A percentile compares a stretch with the other conserved stretches of the same genome.
These are phyloP conservation scores for human (Homo sapiens) DNA, from an alignment of 2,113 vertebrate species.

Conservation along the genomic window DNA sequence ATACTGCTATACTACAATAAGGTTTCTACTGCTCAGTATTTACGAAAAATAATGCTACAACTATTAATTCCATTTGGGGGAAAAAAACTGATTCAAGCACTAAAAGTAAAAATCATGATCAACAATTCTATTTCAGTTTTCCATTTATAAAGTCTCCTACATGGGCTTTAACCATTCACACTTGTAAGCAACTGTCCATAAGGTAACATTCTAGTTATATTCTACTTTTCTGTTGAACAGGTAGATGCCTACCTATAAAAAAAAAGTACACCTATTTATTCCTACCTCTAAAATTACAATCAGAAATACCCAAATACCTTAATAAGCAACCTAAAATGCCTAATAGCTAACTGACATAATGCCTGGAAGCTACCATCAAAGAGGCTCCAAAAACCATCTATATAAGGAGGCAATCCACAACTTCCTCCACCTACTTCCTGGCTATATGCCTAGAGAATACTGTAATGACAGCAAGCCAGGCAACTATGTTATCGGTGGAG, in stretches of 20 bases:
- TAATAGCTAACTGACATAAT: constrained; percentile 43
- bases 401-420: constrained; percentile 53
- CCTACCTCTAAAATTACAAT: not conserved
- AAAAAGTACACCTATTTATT: constrained; percentile 43
- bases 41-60: constrained; percentile 6
- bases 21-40: not conserved
- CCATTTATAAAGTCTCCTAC: constrained; percentile 8
- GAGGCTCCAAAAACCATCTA: constrained; percentile 51
- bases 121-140: constrained; percentile 27
- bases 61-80: constrained; percentile 6
- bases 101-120: constrained; percentile 7
- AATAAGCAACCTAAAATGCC: constrained; percentile 45
- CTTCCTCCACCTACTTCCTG: constrained; percentile 47
- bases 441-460: constrained; percentile 50
- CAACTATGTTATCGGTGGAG: not conserved
- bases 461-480: constrained; percentile 27
- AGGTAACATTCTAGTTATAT: not conserved
- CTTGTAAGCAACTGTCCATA: not conserved
- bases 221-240: not conserved
- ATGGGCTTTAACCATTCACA: not conserved
- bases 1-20: not conserved
- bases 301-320: constrained; percentile 38
- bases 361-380: constrained; percentile 17
- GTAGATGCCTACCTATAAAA: constrained; percentile 17
- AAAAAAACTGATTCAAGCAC: not conserved